Conservation (phyloP, 1,140 invertebrate genomes). For the Platyura marginata region DNA sequence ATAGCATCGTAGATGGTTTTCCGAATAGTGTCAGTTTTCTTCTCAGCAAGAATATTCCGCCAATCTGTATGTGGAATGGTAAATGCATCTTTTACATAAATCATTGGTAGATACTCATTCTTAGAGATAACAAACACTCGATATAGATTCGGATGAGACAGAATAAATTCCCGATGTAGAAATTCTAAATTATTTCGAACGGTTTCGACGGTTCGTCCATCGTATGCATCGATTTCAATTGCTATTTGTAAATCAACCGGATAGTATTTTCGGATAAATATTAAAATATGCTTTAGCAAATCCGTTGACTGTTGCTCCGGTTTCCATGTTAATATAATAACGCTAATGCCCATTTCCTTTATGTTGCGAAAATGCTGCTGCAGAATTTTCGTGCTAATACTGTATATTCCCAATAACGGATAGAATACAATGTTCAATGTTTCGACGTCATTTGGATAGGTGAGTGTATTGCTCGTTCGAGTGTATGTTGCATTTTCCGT, state of each 20-base stretch:
- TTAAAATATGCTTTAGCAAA: not conserved
- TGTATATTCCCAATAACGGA: conserved; percentile 18
- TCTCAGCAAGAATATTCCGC: conserved; percentile 27
- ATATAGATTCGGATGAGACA: conserved; percentile 30
- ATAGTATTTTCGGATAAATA: not conserved
- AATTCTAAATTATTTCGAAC: conserved; percentile 1
- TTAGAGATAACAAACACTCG: conserved; percentile 25
- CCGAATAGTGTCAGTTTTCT: conserved; percentile 29
- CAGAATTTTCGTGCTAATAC: conserved; percentile 12
- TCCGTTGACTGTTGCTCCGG: not conserved
- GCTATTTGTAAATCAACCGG: conserved; percentile 1
- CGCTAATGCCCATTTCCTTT: conserved; percentile 17
- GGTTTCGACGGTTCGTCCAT: not conserved
- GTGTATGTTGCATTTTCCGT: conserved; percentile 11
- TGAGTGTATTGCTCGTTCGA: conserved; percentile 8
- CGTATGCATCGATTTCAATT: conserved; percentile 2
- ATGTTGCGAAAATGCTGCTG: conserved; percentile 20
- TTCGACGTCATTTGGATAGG: conserved; percentile 10
- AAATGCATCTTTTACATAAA: conserved; percentile 39
- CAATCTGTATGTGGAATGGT: conserved; percentile 30
- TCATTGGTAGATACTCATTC: conserved; percentile 26
- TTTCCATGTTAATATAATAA: conserved; percentile 13
- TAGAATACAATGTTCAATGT: conserved; percentile 22
- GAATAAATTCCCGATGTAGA: conserved; percentile 11
- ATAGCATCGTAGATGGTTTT: conserved; percentile 32